Evolutionary conservation across 1,140 invertebrate genomes (phyloP).

Genomic region (Hyposmocoma kahamanoa): DNA sequence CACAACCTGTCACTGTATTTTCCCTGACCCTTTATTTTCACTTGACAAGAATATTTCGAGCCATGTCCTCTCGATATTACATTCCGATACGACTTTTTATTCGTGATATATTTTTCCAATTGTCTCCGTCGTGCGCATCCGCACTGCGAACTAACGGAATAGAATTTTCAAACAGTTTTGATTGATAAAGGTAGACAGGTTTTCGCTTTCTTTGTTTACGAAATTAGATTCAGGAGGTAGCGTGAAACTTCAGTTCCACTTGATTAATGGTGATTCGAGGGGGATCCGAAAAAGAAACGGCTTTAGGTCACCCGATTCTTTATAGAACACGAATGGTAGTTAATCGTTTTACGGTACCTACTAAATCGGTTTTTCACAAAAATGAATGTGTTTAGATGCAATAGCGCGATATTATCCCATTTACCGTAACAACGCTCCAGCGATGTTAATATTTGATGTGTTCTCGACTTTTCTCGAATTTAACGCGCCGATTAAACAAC

Average conservation of each 20-base stretch:
- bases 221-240: slow-evolving; percentile 69
- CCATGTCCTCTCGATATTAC: slow-evolving; percentile 62
- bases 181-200: slow-evolving; percentile 72
- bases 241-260: slow-evolving; percentile 68
- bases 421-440: slow-evolving; percentile 63
- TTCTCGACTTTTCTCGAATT: slow-evolving; percentile 71
- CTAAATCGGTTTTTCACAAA: slow-evolving; percentile 28
- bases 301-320: slow-evolving; percentile 47
- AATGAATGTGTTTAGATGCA: slow-evolving; percentile 56
- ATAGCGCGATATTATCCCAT: slow-evolving; percentile 64
- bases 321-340: slow-evolving; percentile 43
- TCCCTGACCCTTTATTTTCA: slow-evolving; percentile 68
- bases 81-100: slow-evolving; percentile 69
- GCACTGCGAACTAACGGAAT: slow-evolving; percentile 65
- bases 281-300: slow-evolving; percentile 47
- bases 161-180: slow-evolving; percentile 72
- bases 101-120: slow-evolving; percentile 73
- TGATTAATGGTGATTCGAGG: slow-evolving; percentile 67
- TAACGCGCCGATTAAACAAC: slow-evolving; percentile 70
- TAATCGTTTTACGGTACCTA: too few species aligned
- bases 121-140: slow-evolving; percentile 60
- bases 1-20: slow-evolving; percentile 65
- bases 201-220: slow-evolving; percentile 72
- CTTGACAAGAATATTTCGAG: slow-evolving; percentile 67
- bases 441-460: slow-evolving; percentile 69